These are phyloP conservation scores for Gallinago undulata DNA, from an alignment of 2,113 vertebrate genomes.

Conservation along the genomic window DNA sequence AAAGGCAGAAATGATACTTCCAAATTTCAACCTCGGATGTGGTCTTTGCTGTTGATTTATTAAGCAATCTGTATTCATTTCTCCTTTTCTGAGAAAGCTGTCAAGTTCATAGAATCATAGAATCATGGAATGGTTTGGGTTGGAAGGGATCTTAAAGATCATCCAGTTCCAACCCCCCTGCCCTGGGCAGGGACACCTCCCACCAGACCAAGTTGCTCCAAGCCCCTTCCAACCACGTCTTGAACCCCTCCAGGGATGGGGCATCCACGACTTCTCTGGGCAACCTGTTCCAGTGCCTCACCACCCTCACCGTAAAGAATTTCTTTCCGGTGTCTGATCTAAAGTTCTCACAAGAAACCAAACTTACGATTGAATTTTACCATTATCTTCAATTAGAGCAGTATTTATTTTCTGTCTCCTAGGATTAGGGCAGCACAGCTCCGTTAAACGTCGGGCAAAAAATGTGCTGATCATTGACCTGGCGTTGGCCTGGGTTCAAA, in stretches of 20 bases:
- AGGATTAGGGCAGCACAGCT: conserved; percentile 45
- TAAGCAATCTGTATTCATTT: conserved; percentile 8
- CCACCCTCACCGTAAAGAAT: too few species aligned
- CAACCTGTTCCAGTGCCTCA: too few species aligned
- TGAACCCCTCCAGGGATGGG: too few species aligned
- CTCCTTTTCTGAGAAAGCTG: conserved; percentile 48
- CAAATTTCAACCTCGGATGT: not conserved
- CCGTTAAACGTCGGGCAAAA: conserved; percentile 58
- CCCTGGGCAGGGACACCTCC: too few species aligned
- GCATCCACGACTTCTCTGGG: too few species aligned
- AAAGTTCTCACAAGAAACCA: conserved; percentile 57
- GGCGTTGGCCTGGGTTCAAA: conserved; percentile 44
- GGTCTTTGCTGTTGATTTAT: not conserved
- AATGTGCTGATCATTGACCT: conserved; percentile 67
- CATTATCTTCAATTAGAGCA: conserved; percentile 59
- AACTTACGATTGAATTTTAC: conserved; percentile 62
- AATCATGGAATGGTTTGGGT: too few species aligned
- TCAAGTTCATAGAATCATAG: conserved; percentile 1
- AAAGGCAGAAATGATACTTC: not conserved
- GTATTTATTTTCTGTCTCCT: conserved; percentile 61
- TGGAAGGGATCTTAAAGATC: too few species aligned
- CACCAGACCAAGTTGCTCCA: too few species aligned
- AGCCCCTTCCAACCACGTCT: too few species aligned
- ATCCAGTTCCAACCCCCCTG: too few species aligned
- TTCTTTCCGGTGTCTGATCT: too few species aligned